Evolutionary conservation across 2,888 invertebrate genomes (phyloP), one percentile per base, ranked within the genome.

Genomic region (Troilus luridus): DNA sequence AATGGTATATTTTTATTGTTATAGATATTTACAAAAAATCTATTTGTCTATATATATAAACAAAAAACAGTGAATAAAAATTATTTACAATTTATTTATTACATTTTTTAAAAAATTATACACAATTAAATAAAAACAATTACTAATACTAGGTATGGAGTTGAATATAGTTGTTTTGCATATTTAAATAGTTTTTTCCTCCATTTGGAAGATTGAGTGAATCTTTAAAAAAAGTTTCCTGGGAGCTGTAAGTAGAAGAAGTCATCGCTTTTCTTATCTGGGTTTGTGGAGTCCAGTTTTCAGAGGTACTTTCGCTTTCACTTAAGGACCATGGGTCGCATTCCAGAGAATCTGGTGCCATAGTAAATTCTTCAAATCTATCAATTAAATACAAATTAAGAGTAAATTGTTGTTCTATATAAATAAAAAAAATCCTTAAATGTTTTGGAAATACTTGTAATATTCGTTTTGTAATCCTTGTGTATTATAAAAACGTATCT

Each of bases 271-370:
- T 90, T 77, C 90, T 19, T 27, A 90, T 59, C 19, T 90, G 90
- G 8, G 72, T 77, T 72, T 90, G 72, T 10, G 90, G 41, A 17
- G 90, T 90, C 90, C 90, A 90, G 72, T 90, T 90, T n/a, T 90
- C 90, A 12, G 41, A 90, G 10, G 56, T 77, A 60, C 90, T 88
- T 59, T 88, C 85, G 10, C 90, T 77, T 41, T 92, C 88, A 77
- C 88, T 90, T 59, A 91, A 77, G 8, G 92, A 91, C 93, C 93
- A 93, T 6, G 93, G 93, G 64, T 93, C 93, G 90, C 92, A 93
- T 91, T 93, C 93, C 24, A 93, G 92, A 0, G 93, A 93, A 91
- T 93, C 93, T 8, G 93, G 93, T 19, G 93, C 93, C 92, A 93
- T 93, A 24, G 93, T 91, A 77, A 93, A 92, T 67, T 92, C 92